Evolutionary conservation across 2,113 vertebrate species (phyloP), one percentile per base, ranked within the genome.

Genomic region (Rallus limicola): DNA sequence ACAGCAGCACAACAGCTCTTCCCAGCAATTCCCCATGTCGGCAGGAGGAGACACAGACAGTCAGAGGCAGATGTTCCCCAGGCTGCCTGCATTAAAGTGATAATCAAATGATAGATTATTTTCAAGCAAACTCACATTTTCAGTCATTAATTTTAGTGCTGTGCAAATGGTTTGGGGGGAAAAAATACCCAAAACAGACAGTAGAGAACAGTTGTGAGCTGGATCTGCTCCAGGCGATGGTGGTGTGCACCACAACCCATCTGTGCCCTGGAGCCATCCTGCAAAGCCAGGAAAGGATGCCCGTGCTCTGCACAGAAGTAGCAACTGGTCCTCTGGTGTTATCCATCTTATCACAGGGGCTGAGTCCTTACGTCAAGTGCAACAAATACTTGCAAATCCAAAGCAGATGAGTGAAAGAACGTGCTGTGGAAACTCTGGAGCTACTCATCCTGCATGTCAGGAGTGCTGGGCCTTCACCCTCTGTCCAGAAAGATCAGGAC

Each of bases 31-130:
- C 86, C 90, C 64, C 1, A 0, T 46, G 48, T 75, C 6, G 6
- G 74, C 90, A 94, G 67, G 79, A 92, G 87, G 58, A 93, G 82
- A 52, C 59, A 26, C 75, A 95, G 82, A 40, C 62, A 52, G 77
- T 65, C 81, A 72, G 72, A 88, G 89, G 81, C 92, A 97, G 89
- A 84, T 92, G 91, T 91, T 96, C 94, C 81, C 53, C 16, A 76
- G 38, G 91, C 91, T 88, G 89, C 88, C 77, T 93, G 86, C 78
- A 48, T 62, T 88, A 67, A 75, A 85, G 82, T 5, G 53, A 94
- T 97, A 79, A 96, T 95, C 78, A 95, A 96, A 89, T 82, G 91
- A 95, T 83, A 79, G 75, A 94, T 95, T 95, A 82, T 97, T 89
- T 92, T 67, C 71, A 75, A 95, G 75, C 74, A 93, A 94, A 89